Conservation (phyloP, 2,888 invertebrate genomes). For the Eupithecia tripunctaria region DNA sequence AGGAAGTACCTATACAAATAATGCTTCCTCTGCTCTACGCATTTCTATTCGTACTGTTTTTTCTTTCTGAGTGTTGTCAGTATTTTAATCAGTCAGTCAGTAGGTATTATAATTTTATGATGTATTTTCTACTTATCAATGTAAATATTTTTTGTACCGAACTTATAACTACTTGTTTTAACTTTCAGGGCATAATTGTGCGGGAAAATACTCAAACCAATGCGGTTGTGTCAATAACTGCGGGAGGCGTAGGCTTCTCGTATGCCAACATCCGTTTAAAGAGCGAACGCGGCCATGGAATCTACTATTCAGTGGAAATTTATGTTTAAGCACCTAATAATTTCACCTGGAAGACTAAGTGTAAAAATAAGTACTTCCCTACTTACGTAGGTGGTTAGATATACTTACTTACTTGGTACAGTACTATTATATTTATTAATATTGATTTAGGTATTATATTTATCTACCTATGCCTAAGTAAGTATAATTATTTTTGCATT, state of each 20-base stretch:
- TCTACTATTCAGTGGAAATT: slow-evolving; percentile 68
- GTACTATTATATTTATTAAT: too few species aligned
- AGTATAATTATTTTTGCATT: too few species aligned
- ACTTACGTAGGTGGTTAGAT: background rate
- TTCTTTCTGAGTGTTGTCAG: too few species aligned
- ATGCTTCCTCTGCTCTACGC: too few species aligned
- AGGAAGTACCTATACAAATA: too few species aligned
- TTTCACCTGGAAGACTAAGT: background rate
- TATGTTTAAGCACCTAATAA: slow-evolving; percentile 53
- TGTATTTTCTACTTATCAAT: too few species aligned
- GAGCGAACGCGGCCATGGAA: slow-evolving; percentile 62
- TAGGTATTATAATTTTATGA: too few species aligned
- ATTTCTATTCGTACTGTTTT: background rate
- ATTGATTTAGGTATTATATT: too few species aligned
- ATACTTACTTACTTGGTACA: too few species aligned
- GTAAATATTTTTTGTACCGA: too few species aligned
- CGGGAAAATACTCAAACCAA: slow-evolving; percentile 60
- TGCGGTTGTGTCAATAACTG: slow-evolving; percentile 59
- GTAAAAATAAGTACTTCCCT: background rate
- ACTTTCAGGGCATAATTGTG: slow-evolving; percentile 66
- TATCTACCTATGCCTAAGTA: too few species aligned
- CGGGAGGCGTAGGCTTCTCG: slow-evolving; percentile 67
- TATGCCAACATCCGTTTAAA: slow-evolving; percentile 68
- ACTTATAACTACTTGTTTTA: background rate
- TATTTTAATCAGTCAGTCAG: too few species aligned